phyloP scores from a whole-genome alignment of 2,888 invertebrate genomes.

The Poecilus cupreus region DNA sequence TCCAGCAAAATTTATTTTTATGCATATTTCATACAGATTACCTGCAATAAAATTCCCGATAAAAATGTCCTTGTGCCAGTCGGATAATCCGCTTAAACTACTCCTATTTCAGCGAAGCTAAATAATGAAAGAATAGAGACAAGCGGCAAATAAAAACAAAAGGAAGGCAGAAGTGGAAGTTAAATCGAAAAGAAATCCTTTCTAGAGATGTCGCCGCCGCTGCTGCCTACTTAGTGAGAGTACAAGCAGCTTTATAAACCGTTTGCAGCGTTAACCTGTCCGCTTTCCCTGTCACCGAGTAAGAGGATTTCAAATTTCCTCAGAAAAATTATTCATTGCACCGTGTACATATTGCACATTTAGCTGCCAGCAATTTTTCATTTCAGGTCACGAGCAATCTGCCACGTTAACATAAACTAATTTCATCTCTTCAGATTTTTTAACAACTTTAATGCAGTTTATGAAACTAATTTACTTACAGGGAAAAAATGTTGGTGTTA shows the following conservation, averaged over 20 bases:
- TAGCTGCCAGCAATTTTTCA: background rate
- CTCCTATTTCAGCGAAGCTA: background rate
- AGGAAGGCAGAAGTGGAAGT: slow-evolving; percentile 6
- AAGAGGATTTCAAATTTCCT: slow-evolving; percentile 8
- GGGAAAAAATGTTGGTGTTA: too few relatives aligned
- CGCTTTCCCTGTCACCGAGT: background rate
- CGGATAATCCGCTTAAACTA: too few relatives aligned
- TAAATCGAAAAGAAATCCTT: slow-evolving; percentile 36
- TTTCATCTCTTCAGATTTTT: too few relatives aligned
- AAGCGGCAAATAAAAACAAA: slow-evolving; percentile 10
- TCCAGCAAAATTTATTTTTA: too few relatives aligned
- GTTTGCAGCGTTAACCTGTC: slow-evolving; percentile 12
- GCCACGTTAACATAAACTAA: too few relatives aligned
- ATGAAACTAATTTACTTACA: too few relatives aligned
- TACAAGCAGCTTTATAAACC: slow-evolving; percentile 31
- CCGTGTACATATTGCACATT: background rate
- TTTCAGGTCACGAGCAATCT: background rate
- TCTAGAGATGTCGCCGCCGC: background rate
- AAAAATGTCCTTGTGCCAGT: too few relatives aligned
- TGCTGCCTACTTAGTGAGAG: slow-evolving; percentile 10
- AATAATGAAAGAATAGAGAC: slow-evolving; percentile 4
- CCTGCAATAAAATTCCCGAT: too few relatives aligned
- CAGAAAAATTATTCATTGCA: slow-evolving; percentile 16
- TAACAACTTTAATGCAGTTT: too few relatives aligned
- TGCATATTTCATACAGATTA: too few relatives aligned